Base-by-base conservation (phyloP, 2,888 invertebrate species). In the Tenodera sinensis region DNA sequence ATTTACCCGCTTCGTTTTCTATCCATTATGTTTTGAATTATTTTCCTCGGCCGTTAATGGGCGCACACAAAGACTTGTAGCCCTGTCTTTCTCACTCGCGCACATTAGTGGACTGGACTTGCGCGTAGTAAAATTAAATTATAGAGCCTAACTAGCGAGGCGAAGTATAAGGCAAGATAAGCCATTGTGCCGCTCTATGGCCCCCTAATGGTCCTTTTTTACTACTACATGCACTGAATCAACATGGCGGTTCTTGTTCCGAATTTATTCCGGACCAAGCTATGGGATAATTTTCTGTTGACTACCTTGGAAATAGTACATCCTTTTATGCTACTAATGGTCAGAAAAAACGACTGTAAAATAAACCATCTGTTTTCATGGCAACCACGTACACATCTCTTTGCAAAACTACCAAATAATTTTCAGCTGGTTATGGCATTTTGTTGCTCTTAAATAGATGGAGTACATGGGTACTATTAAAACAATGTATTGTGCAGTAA, bases 121-220 rank as follows among this genome's bases (percentile, higher is more conserved):
- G 86, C 86, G 86, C 86, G 81, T 86, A 81, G 83, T 87, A 87
- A 87, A 83, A 83, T 87, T 87, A 87, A 87, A 87, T 87, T 87
- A 87, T 34, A 87, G 42, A n/a, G 34, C 82, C 83, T 87, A 83
- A 87, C 83, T 82, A 82, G 30, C 34, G 42, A 87, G 12, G 87
- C 42, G 30, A 83, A 87, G 34, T 34, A 87, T 87, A 81, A 87
- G 87, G 54, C 30, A 12, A 87, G 83, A 83, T 87, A 87, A 87
- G 83, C 2, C 42, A 83, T 83, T 87, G 87, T 82, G 87, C n/a
- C 54, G 54, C 54, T 71, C 54, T 20, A 71, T 25, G 54, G 54
- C 54, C 54, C 54, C 54, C 54, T 71, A 71, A 71, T 71, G 54
- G 20, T 20, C 6, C 54, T 71, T 71, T 71, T 71, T 71, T 71